Evolutionary conservation across 2,113 vertebrate species (phyloP).

Genomic region (Myanophis thanlyinensis): DNA sequence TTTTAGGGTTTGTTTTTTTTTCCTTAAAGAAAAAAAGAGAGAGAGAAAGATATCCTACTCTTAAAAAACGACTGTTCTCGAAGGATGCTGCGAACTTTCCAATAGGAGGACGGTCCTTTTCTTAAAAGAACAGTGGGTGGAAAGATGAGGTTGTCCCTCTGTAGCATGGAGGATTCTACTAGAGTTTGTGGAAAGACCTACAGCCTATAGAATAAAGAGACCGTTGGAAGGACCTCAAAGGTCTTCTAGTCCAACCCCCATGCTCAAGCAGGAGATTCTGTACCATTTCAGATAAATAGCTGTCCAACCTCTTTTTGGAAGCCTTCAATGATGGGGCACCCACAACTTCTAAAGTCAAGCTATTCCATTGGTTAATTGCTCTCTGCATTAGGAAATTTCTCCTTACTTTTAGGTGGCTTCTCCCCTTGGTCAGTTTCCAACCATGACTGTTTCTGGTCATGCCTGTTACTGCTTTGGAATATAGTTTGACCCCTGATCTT

Average conservation of each 20-base stretch:
- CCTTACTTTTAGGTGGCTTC: too few relatives aligned
- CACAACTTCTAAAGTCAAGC: background rate
- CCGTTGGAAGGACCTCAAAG: background rate
- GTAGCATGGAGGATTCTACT: background rate
- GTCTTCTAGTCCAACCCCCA: background rate
- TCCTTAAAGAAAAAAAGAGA: background rate
- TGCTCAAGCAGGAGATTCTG: too few relatives aligned
- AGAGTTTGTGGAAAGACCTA: background rate
- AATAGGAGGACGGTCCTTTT: too few relatives aligned
- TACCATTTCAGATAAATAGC: background rate
- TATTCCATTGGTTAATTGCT: background rate
- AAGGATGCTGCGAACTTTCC: background rate
- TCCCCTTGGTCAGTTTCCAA: too few relatives aligned
- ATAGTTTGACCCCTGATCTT: too few relatives aligned
- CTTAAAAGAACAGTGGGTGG: background rate
- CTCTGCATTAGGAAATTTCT: too few relatives aligned
- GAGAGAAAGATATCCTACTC: background rate
- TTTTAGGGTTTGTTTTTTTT: background rate
- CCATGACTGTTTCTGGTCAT: too few relatives aligned
- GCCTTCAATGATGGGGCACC: background rate
- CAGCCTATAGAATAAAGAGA: background rate
- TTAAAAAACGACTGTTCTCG: background rate
- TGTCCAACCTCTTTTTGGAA: too few relatives aligned
- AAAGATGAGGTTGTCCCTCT: too few relatives aligned
- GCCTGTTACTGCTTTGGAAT: too few relatives aligned